phyloP scores from a whole-genome alignment of 2,797 vertebrate genomes.

The Gastrophryne carolinensis region DNA sequence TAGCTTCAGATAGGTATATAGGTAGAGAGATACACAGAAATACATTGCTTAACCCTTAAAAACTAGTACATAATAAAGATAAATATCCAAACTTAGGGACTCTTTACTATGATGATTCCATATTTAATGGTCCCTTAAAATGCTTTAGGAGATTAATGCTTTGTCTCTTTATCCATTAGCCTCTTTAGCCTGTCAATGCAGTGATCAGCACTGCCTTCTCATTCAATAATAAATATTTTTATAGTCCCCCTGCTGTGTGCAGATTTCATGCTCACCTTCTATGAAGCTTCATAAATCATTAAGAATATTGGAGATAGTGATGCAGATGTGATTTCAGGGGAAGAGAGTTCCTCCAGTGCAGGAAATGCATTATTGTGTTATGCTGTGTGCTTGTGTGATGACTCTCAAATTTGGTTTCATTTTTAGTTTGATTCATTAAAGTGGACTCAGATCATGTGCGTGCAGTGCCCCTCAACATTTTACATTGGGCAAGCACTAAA shows the following conservation, averaged over 20 bases:
- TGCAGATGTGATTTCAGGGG: conserved; percentile 39
- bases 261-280: conserved; percentile 31
- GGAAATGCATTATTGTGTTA: not conserved
- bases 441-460: too few species aligned
- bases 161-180: conserved; percentile 16
- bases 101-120: not conserved
- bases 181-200: conserved; percentile 18
- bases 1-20: too few species aligned
- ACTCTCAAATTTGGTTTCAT: not conserved
- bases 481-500: too few species aligned
- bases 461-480: too few species aligned
- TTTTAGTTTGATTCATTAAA: too few species aligned
- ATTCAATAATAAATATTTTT: conserved; percentile 27
- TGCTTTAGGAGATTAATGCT: conserved; percentile 15
- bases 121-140: conserved; percentile 44
- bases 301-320: not conserved
- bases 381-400: conserved; percentile 12
- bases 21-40: too few species aligned
- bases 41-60: too few species aligned
- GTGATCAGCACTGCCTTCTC: not conserved
- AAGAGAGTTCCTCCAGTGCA: conserved; percentile 22
- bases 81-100: conserved; percentile 23
- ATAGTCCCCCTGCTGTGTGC: not conserved
- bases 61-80: too few species aligned
- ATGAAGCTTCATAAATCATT: conserved; percentile 7